Evolutionary conservation across 2,113 vertebrate genomes (phyloP), one percentile per base, ranked within the genome.

Genomic region (Potamarius usumacintae): DNA sequence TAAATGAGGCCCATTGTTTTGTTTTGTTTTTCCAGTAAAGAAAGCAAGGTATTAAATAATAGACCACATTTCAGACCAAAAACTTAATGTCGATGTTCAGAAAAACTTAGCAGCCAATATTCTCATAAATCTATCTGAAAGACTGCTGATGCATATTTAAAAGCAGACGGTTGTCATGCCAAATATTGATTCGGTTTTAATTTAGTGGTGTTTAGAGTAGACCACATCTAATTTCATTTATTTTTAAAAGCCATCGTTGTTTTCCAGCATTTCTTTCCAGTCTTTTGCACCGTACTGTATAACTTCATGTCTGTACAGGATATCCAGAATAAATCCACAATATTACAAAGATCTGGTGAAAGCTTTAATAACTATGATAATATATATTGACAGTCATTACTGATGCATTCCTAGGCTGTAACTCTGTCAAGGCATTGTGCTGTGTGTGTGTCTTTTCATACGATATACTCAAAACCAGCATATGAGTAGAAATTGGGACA

Each of bases 401-500:
- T 55, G 52, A 55, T 34, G 52, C 53, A 18, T 57, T 80, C 20
- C 20, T 53, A 30, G 50, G 9, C 20, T 22, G 72, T 50, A 22
- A 53, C 69, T 52, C 72, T 25, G 0, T 69, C 30, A 22, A 76
- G 72, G 42, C 42, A 50, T 50, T 50, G 6, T 76, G 42, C 15
- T 52, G 60, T 85, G 30, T 72, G 42, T 71, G 14, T 71, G 27
- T 71, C 14, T 71, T 71, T 71, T 30, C 15, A 71, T 34, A 17
- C 27, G 15, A 34, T 53, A 84, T 8, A 15, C 60, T 76, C 57
- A 60, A 27, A 65, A 50, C 42, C 84, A 69, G 86, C 88, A 88
- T 86, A 85, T 4, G 25, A 80, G 74, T 62, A 58, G 27, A 57
- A 87, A 83, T 60, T 52, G 62, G 62, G 82, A 78, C 71, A 63